These are phyloP conservation scores for Chlorocebus sabaeus DNA, from an alignment of 2,113 vertebrate genomes.

Conservation along the genomic window DNA sequence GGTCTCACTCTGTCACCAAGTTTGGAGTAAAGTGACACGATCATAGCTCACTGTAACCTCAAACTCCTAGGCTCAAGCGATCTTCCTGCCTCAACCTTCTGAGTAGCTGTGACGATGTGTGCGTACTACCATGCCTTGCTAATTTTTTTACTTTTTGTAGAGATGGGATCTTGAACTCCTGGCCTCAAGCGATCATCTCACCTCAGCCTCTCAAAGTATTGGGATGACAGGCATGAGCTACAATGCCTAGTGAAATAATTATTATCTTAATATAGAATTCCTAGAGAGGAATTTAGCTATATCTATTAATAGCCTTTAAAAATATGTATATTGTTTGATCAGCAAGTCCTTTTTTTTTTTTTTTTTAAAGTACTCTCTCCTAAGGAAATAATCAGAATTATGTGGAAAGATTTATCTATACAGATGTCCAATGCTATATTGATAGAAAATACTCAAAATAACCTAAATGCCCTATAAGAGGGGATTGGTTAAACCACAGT, in stretches of 20 bases:
- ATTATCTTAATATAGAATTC: conserved; percentile 20
- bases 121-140: too few species aligned
- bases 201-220: too few species aligned
- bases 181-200: too few species aligned
- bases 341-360: background rate
- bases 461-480: background rate
- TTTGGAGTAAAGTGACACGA: too few species aligned
- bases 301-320: conserved; percentile 2
- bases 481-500: background rate
- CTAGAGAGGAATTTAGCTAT: background rate
- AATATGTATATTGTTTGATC: background rate
- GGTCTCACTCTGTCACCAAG: too few species aligned
- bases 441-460: conserved; percentile 36
- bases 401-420: background rate
- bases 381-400: conserved; percentile 25
- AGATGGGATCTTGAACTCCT: too few species aligned
- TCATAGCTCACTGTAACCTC: too few species aligned
- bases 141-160: too few species aligned
- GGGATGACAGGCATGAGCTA: too few species aligned
- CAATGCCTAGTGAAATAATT: background rate
- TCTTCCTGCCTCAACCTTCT: too few species aligned
- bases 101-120: too few species aligned
- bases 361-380: background rate
- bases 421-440: background rate
- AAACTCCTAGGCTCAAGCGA: too few species aligned